These are phyloP conservation scores for Germaria angustata DNA, from an alignment of 2,888 invertebrate genomes.

Conservation along the genomic window DNA sequence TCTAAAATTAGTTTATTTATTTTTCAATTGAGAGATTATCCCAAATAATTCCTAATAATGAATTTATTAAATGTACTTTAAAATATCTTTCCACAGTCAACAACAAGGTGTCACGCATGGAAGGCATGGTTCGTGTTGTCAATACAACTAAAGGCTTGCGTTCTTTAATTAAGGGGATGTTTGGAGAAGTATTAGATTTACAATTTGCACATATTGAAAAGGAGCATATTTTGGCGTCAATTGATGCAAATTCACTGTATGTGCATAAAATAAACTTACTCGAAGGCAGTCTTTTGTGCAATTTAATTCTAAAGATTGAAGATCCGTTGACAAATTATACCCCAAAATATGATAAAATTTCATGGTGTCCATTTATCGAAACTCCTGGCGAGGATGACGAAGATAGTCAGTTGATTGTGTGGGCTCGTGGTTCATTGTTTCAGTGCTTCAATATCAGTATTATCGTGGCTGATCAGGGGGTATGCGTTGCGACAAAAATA, in stretches of 20 bases:
- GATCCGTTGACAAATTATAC: constrained; percentile 78
- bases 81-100: constrained; percentile 76
- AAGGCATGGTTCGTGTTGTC: constrained; percentile 91
- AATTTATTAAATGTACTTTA: too few relatives aligned
- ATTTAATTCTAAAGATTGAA: constrained; percentile 80
- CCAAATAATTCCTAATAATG: too few relatives aligned
- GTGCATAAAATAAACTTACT: constrained; percentile 88
- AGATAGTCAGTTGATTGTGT: constrained; percentile 88
- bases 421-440: constrained; percentile 86
- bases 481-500: constrained; percentile 67
- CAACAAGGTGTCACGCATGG: constrained; percentile 79
- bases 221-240: constrained; percentile 90
- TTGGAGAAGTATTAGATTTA: constrained; percentile 93
- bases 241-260: constrained; percentile 92
- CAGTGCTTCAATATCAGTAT: constrained; percentile 78
- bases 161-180: constrained; percentile 91
- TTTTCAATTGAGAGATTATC: too few relatives aligned
- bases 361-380: constrained; percentile 92
- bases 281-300: constrained; percentile 82
- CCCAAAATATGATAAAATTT: constrained; percentile 85
- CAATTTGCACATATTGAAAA: constrained; percentile 92
- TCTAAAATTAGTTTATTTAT: too few relatives aligned
- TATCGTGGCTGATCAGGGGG: constrained; percentile 76
- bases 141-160: constrained; percentile 85
- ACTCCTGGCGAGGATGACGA: constrained; percentile 80